Evolutionary conservation across 2,113 vertebrate species (phyloP), one percentile per base, ranked within the genome.

Genomic region (Machaerirhynchus nigripectus): DNA sequence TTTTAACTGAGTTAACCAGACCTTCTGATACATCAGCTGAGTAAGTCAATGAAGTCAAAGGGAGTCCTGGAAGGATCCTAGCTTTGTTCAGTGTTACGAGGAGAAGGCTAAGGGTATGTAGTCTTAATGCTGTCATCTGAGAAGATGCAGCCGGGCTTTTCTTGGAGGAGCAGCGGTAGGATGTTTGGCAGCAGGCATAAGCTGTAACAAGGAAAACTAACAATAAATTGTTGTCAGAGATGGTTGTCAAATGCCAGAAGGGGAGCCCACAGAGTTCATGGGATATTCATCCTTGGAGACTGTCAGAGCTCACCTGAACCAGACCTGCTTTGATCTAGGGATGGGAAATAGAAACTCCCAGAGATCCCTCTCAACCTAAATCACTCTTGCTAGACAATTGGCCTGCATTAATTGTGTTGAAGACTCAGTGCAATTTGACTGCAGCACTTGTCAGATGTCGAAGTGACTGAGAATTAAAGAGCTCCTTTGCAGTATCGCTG

Each of bases 391-490:
- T 23, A 55, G 31, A 26, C 24, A 46, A 14, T 52, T 71, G 73
- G 5, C 46, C 23, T 67, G 18, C 8, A 23, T 79, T 52, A 53
- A 30, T 23, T 50, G 9, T 30, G 16, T 26, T 65, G 46, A 85
- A 70, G 42, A 30, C 13, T 6, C 60, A 50, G 15, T 73, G 33
- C 42, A 74, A 33, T 74, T 87, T 63, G 35, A 30, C 52, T 71
- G 79, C 12, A 69, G 55, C 35, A 33, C 23, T 42, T 60, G 24
- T 67, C 30, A 35, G 42, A 14, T 30, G 23, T n/a, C 0, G 0
- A 49, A 70, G 33, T 47, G 52, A 13, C 7, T 37, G 52, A 59
- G n/a, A 86, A 65, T 24, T 49, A 23, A 79, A 65, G 59, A 65
- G 21, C 9, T 81, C 13, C 44, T 69, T 59, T 63, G 33, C 1